Percentiles rank a stretch among this genome's conserved stretches.
These are phyloP conservation scores for Drosophila fulvimacula DNA, from an alignment of 2,888 invertebrate species.

Conservation along the genomic window DNA sequence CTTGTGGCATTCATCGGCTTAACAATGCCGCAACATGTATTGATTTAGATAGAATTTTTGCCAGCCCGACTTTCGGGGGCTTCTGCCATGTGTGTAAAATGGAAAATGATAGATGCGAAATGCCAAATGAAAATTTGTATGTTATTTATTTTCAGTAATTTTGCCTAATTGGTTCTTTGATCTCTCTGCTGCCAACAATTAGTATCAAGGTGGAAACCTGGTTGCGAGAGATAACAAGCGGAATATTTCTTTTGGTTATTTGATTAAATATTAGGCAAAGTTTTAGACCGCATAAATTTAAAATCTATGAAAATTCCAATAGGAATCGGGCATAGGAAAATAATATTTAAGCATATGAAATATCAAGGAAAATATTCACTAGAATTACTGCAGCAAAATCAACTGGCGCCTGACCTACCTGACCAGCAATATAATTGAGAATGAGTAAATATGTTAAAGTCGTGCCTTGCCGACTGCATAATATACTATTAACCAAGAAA, in stretches of 20 bases:
- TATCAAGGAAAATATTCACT: not conserved
- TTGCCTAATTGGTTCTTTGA: conserved; percentile 9
- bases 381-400: not conserved
- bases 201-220: not conserved
- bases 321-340: not conserved
- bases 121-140: not conserved
- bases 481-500: no score
- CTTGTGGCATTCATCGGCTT: conserved; percentile 45
- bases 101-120: not conserved
- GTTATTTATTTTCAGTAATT: conserved; percentile 4
- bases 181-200: not conserved
- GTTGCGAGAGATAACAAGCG: no score
- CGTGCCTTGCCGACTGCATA: no score
- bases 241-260: not conserved
- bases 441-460: not conserved
- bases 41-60: conserved; percentile 49
- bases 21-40: conserved; percentile 47
- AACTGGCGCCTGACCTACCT: not conserved
- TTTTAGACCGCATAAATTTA: not conserved
- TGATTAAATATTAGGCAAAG: not conserved
- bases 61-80: not conserved
- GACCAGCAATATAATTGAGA: not conserved
- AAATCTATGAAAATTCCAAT: not conserved
- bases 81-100: not conserved
- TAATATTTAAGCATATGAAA: not conserved